Conservation (phyloP, 1,140 invertebrate species). For the Drosophila gunungcola region DNA sequence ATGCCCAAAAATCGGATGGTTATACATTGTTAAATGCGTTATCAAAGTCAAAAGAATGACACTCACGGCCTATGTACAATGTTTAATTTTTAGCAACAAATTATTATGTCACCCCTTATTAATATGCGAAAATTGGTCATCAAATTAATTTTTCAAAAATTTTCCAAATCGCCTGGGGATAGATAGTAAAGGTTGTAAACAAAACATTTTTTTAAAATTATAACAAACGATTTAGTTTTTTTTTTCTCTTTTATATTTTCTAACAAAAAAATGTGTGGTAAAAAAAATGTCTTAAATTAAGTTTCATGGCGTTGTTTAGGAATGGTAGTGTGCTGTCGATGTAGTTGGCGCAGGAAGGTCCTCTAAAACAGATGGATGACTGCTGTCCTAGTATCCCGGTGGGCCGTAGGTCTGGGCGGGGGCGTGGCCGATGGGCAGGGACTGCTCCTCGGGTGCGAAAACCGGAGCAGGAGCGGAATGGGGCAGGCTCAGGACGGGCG, state of each 20-base stretch:
- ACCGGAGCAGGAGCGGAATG: slow-evolving; percentile 34
- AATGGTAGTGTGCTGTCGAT: slow-evolving; percentile 40
- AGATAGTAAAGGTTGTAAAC: no score
- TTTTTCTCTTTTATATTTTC: slow-evolving; percentile 41
- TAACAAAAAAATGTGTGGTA: slow-evolving; percentile 51
- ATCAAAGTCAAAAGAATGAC: no score
- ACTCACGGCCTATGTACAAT: no score
- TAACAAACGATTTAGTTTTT: background rate
- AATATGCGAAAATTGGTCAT: no score
- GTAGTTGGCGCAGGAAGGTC: slow-evolving; percentile 51
- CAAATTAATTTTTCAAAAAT: no score
- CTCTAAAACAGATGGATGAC: slow-evolving; percentile 2
- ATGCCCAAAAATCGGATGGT: no score
- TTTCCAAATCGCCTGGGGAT: no score
- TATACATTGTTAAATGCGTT: no score
- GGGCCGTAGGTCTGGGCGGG: slow-evolving; percentile 77
- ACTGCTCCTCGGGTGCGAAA: slow-evolving; percentile 46
- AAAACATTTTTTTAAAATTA: background rate
- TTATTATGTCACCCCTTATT: no score
- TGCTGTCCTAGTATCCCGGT: slow-evolving; percentile 45
- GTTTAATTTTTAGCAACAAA: no score
- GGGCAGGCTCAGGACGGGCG: slow-evolving; percentile 54
- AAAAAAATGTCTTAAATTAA: slow-evolving; percentile 61
- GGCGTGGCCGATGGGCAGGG: slow-evolving; percentile 58
- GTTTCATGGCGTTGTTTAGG: slow-evolving; percentile 55